Conservation (phyloP, 2,888 invertebrate genomes). For the Lepidocyrtinus sp. region DNA sequence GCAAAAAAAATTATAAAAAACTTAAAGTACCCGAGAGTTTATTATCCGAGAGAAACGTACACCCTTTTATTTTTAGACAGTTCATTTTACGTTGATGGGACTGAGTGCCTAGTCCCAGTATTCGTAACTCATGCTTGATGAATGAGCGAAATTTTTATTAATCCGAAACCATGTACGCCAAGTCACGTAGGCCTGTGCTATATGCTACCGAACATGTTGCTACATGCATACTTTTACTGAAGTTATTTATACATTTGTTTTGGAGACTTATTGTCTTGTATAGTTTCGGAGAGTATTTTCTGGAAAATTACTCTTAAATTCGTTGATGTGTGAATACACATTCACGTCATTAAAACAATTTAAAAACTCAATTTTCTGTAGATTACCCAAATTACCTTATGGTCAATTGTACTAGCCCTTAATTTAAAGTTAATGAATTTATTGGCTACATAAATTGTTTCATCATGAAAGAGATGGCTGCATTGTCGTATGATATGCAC, state of each 20-base stretch:
- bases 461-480: too few relatives aligned
- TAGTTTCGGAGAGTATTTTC: not conserved
- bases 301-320: not conserved
- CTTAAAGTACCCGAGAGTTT: slow-evolving; percentile 23
- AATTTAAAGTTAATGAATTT: too few relatives aligned
- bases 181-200: slow-evolving; percentile 42
- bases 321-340: not conserved
- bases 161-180: slow-evolving; percentile 36
- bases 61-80: not conserved
- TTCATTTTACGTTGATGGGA: not conserved
- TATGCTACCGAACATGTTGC: not conserved
- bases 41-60: not conserved
- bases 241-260: not conserved
- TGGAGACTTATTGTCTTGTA: slow-evolving; percentile 28
- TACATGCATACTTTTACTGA: not conserved
- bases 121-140: slow-evolving; percentile 11
- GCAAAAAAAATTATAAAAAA: slow-evolving; percentile 16
- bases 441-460: too few relatives aligned
- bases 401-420: too few relatives aligned
- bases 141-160: slow-evolving; percentile 36
- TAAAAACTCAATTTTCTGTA: not conserved
- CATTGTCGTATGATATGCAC: too few relatives aligned
- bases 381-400: not conserved
- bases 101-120: not conserved
- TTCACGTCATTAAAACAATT: not conserved